Evolutionary conservation across 1,140 invertebrate genomes (phyloP).

Genomic region (Drosophila malerkotliana): DNA sequence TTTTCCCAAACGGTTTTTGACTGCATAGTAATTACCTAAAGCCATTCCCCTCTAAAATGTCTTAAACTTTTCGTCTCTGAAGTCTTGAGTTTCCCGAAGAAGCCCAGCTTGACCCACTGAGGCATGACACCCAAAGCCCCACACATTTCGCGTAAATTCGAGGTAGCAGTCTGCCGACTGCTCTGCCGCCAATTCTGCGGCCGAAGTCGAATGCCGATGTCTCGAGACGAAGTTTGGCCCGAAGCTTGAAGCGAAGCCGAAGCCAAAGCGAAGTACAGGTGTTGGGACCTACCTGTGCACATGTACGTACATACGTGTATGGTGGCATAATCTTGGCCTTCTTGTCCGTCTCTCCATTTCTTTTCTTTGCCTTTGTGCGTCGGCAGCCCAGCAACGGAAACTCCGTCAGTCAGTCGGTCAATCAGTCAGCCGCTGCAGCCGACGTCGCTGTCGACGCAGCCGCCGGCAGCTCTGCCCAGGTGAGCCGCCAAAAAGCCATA

Average conservation of each 20-base stretch:
- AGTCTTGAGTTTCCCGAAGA: constrained; percentile 12
- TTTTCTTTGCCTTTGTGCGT: constrained; percentile 65
- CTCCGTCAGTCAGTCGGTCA: constrained; percentile 66
- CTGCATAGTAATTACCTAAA: neutral
- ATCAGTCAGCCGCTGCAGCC: constrained; percentile 49
- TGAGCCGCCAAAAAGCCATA: constrained; percentile 49
- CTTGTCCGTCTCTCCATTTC: constrained; percentile 56
- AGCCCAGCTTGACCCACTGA: constrained; percentile 33
- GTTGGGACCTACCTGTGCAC: constrained; percentile 43
- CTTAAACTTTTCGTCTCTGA: neutral
- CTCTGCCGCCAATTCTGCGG: constrained; percentile 44
- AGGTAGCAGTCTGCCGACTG: constrained; percentile 23
- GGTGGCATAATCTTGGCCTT: constrained; percentile 81
- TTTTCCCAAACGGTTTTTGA: neutral
- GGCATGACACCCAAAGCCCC: constrained; percentile 41
- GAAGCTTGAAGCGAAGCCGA: constrained; percentile 27
- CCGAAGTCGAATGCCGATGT: constrained; percentile 15
- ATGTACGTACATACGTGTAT: constrained; percentile 8
- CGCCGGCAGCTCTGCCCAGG: constrained; percentile 36
- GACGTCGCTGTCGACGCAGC: constrained; percentile 6
- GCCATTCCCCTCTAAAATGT: constrained; percentile 10
- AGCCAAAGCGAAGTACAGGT: constrained; percentile 16
- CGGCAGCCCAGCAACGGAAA: constrained; percentile 37
- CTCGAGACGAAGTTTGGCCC: constrained; percentile 6
- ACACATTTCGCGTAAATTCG: constrained; percentile 33